A percentile compares a stretch with the other conserved stretches of the same genome.
phyloP scores from a whole-genome alignment of 2,888 invertebrate species.

The Eilema sororculum region DNA sequence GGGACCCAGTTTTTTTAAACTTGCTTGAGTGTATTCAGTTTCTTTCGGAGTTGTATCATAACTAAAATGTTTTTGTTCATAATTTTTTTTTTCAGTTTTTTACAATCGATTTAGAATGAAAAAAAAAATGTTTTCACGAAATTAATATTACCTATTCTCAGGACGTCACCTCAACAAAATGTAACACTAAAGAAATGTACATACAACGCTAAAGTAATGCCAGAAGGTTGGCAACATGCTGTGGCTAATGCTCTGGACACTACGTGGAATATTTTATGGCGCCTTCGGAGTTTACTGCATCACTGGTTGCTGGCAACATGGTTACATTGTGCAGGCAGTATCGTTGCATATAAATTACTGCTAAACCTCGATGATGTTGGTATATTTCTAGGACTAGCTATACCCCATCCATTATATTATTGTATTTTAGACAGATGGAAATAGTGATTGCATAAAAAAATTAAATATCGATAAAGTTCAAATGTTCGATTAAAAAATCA shows the following conservation, averaged over 20 bases:
- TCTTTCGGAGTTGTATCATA: neutral
- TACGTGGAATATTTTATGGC: neutral
- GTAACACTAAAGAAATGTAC: neutral
- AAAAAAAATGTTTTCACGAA: too few species aligned
- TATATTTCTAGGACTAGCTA: neutral
- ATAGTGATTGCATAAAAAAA: too few species aligned
- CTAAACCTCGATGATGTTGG: neutral
- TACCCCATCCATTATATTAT: too few species aligned
- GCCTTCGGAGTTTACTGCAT: neutral
- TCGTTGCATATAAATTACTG: conserved; percentile 2
- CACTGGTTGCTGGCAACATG: neutral
- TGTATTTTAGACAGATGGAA: too few species aligned
- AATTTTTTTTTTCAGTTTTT: too few species aligned
- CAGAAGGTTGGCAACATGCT: neutral
- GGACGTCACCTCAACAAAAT: neutral
- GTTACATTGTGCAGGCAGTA: neutral
- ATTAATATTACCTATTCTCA: too few species aligned
- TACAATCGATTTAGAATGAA: too few species aligned
- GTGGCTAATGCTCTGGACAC: neutral
- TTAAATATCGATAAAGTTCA: too few species aligned
- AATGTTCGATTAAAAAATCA: too few species aligned
- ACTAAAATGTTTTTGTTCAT: too few species aligned
- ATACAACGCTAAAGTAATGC: neutral
- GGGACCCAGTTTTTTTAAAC: neutral
- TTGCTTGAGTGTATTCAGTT: neutral